Conservation (phyloP, 2,797 vertebrate species). For the Paramormyrops hopkinsi region DNA sequence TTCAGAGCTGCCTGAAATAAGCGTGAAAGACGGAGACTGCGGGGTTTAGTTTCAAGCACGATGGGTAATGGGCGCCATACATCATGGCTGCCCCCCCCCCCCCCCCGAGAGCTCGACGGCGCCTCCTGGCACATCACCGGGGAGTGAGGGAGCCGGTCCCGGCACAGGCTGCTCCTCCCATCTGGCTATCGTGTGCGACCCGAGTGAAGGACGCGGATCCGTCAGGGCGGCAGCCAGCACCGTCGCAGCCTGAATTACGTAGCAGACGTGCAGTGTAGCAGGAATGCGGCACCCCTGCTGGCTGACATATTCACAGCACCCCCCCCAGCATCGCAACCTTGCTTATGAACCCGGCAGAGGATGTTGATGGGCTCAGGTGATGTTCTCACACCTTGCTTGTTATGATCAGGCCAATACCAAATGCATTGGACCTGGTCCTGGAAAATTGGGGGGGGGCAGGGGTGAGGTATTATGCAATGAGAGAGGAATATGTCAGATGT, state of each 20-base stretch:
- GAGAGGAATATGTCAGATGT: not conserved
- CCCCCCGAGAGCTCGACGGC: not conserved
- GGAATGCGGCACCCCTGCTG: not conserved
- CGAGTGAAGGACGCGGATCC: slow-evolving; percentile 35
- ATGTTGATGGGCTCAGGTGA: not conserved
- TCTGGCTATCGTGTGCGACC: slow-evolving; percentile 24
- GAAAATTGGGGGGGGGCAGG: not conserved
- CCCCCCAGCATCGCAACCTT: not conserved
- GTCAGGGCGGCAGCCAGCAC: slow-evolving; percentile 22
- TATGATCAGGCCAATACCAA: not conserved
- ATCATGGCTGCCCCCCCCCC: not conserved
- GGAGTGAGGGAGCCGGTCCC: not conserved
- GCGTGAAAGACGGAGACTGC: not conserved
- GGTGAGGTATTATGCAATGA: not conserved
- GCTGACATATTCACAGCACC: slow-evolving; percentile 25
- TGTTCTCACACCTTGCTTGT: slow-evolving; percentile 32
- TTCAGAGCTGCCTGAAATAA: not conserved
- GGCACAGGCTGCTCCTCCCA: not conserved
- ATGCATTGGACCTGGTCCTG: not conserved
- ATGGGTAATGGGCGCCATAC: not conserved
- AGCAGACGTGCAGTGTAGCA: slow-evolving; percentile 24
- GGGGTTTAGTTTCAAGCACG: not conserved
- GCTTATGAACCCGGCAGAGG: not conserved
- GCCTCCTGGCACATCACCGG: not conserved
- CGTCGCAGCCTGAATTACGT: slow-evolving; percentile 26